Conservation (phyloP, 2,797 vertebrate genomes). For the Miichthys miiuy region DNA sequence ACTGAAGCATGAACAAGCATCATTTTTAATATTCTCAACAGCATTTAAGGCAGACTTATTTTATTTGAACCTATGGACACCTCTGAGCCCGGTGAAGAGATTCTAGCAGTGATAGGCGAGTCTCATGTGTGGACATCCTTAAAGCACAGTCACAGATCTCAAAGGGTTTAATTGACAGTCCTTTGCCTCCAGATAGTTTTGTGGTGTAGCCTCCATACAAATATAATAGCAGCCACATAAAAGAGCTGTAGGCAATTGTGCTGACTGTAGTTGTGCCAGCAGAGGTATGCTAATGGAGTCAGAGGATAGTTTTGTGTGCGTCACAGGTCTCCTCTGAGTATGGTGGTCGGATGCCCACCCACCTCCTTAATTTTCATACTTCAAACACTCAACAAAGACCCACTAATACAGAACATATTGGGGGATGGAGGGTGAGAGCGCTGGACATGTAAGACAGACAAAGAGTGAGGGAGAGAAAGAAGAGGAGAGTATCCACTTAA, state of each 20-base stretch:
- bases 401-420: slow-evolving; percentile 83
- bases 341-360: slow-evolving; percentile 60
- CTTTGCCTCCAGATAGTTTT: slow-evolving; percentile 32
- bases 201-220: slow-evolving; percentile 41
- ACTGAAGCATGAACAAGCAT: background rate
- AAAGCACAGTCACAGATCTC: slow-evolving; percentile 7
- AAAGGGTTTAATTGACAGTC: slow-evolving; percentile 12
- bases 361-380: slow-evolving; percentile 61
- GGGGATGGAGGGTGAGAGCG: slow-evolving; percentile 50
- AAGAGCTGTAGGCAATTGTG: slow-evolving; percentile 24
- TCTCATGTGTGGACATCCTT: background rate
- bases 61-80: background rate
- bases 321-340: slow-evolving; percentile 70
- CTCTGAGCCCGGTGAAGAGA: background rate
- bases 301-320: slow-evolving; percentile 71
- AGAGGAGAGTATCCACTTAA: slow-evolving; percentile 70
- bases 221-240: slow-evolving; percentile 53
- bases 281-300: slow-evolving; percentile 73
- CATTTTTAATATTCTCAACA: background rate
- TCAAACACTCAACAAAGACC: slow-evolving; percentile 73
- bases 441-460: slow-evolving; percentile 68
- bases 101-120: background rate
- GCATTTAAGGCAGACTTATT: background rate
- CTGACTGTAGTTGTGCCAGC: slow-evolving; percentile 50
- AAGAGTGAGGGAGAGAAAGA: slow-evolving; percentile 18